A percentile compares a stretch with the other conserved stretches of the same genome.
Evolutionary conservation across 92 coral and sea anemone genomes (phyloP).

Genomic region (Siderastrea siderea): DNA sequence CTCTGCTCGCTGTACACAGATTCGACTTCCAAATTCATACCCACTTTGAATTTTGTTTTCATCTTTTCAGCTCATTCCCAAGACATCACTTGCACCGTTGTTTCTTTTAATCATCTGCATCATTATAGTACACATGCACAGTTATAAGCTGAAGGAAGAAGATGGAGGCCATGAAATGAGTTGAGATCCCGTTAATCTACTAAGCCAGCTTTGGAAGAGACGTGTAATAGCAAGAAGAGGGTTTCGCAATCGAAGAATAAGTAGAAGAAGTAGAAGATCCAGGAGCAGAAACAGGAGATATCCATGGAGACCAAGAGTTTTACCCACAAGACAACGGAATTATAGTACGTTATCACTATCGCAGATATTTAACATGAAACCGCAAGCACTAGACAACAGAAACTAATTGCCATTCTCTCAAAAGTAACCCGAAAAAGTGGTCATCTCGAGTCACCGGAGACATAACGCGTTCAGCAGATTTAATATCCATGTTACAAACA

Average conservation of each 20-base stretch:
- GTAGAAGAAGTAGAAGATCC: neutral
- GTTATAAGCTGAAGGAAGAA: neutral
- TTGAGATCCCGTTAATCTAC: neutral
- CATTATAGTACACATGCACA: neutral
- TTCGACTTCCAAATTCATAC: too few relatives aligned
- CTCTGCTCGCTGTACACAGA: too few relatives aligned
- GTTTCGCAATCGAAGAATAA: neutral
- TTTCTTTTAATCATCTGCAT: neutral
- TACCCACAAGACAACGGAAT: neutral
- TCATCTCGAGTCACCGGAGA: too few relatives aligned
- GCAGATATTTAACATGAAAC: too few relatives aligned
- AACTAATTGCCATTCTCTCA: too few relatives aligned
- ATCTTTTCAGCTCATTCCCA: neutral
- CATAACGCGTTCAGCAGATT: too few relatives aligned
- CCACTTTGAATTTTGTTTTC: neutral
- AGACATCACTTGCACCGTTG: neutral
- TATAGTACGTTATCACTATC: too few relatives aligned
- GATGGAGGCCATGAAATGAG: neutral
- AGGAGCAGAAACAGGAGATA: neutral
- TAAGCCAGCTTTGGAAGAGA: neutral
- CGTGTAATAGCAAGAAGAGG: neutral
- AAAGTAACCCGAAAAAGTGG: too few relatives aligned
- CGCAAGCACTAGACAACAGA: too few relatives aligned
- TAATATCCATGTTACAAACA: too few relatives aligned
- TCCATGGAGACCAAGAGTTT: slow-evolving; percentile 2